Evolutionary conservation across 2,797 vertebrate genomes (phyloP), one percentile per base, ranked within the genome.

Genomic region (Champsocephalus gunnari): DNA sequence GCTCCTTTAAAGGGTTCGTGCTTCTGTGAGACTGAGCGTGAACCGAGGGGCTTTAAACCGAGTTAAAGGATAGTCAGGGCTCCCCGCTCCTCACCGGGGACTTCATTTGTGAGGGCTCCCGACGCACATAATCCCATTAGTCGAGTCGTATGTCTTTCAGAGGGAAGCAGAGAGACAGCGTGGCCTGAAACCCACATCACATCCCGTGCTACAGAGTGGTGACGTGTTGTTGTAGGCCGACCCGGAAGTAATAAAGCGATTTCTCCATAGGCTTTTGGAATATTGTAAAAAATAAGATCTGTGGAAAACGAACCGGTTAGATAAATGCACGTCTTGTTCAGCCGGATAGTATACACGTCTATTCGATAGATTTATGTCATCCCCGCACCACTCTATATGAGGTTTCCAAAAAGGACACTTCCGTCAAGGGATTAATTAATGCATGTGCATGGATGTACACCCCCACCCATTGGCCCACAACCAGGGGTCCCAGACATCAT

Each of bases 51-150:
- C 85, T 90, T 89, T 89, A 87, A 83, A 91, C 86, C 89, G 87
- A 77, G 90, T 92, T 89, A 89, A 86, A 80, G 84, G 83, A 90
- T 85, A 83, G 84, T 83, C 74, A 61, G 79, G 81, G 77, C 87
- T 82, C 85, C 84, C 75, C 28, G 45, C 76, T 87, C 83, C 87
- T 89, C 90, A 83, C 88, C 49, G 10, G 92, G 87, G 92, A 92
- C 86, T 87, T 92, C 87, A 88, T 90, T 93, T 90, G 89, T 83
- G 82, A 90, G 78, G 79, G 84, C 86, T 89, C 93, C 89, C 86
- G 90, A 80, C 81, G 80, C 82, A 82, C 82, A 82, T 90, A 93
- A 94, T 93, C 92, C 92, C 89, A 93, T 93, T 93, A 92, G 81
- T 80, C 68, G 76, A 89, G 28, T 28, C 28, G 5, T 28, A 28